phyloP scores from a whole-genome alignment of 37 sponge, comb jelly and placozoan species.

The Ianthella basta region DNA sequence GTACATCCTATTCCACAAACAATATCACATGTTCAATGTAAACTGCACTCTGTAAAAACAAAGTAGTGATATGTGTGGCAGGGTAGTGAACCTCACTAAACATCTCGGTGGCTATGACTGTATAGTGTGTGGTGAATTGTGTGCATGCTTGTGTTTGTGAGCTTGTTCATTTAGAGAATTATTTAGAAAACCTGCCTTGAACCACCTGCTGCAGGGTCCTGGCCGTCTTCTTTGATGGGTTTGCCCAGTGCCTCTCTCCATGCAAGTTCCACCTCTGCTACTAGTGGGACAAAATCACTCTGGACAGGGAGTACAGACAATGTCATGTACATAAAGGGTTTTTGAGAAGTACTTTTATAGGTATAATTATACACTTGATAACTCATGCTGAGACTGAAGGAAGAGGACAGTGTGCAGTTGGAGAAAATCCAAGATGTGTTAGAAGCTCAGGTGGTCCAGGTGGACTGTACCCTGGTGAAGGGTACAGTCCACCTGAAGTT shows the following conservation, averaged over 20 bases:
- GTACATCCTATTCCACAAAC: too few relatives aligned
- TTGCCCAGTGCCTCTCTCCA: conserved; percentile 39
- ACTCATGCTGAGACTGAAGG: conserved; percentile 29
- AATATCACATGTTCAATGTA: too few relatives aligned
- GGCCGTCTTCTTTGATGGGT: conserved; percentile 55
- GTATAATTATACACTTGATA: conserved; percentile 2
- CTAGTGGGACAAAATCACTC: not conserved
- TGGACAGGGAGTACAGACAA: not conserved
- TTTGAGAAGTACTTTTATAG: not conserved
- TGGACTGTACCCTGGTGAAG: conserved; percentile 56
- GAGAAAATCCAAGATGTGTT: conserved; percentile 29
- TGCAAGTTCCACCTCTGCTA: conserved; percentile 25
- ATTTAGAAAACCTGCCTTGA: too few relatives aligned
- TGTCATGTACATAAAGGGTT: not conserved
- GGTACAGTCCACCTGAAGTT: too few relatives aligned
- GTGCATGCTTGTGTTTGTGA: too few relatives aligned
- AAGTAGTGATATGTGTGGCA: too few relatives aligned
- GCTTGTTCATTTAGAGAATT: too few relatives aligned
- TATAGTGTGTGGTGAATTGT: too few relatives aligned
- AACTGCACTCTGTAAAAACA: too few relatives aligned
- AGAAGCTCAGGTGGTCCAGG: conserved; percentile 25
- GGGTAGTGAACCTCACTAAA: too few relatives aligned
- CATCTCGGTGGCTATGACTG: too few relatives aligned
- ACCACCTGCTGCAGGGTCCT: conserved; percentile 29
- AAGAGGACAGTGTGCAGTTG: conserved; percentile 23